These are phyloP conservation scores for Chromis chromis DNA, from an alignment of 2,797 vertebrate species.

Conservation along the genomic window DNA sequence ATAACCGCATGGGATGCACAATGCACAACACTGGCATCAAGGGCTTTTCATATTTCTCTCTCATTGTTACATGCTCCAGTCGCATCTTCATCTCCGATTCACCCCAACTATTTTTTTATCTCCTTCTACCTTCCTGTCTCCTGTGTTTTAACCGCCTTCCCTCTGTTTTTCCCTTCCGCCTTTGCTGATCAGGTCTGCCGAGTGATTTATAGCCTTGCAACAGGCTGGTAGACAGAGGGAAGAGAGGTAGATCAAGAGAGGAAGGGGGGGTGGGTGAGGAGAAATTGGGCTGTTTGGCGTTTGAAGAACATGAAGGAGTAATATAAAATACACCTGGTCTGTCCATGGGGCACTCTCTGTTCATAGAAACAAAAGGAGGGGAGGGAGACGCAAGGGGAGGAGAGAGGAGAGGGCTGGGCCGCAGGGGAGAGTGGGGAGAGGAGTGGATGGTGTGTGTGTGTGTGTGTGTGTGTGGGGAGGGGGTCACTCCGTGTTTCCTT, in stretches of 20 bases:
- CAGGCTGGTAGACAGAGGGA: slow-evolving; percentile 51
- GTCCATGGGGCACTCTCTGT: slow-evolving; percentile 75
- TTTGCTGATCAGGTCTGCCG: slow-evolving; percentile 49
- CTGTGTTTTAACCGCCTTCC: slow-evolving; percentile 33
- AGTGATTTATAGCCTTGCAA: slow-evolving; percentile 74
- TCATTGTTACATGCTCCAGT: slow-evolving; percentile 10
- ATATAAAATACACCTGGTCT: slow-evolving; percentile 89
- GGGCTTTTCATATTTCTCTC: slow-evolving; percentile 36
- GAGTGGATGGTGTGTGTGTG: slow-evolving; percentile 44
- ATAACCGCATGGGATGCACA: slow-evolving; percentile 32
- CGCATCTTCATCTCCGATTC: slow-evolving; percentile 38
- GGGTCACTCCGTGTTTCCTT: slow-evolving; percentile 86
- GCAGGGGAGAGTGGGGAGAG: slow-evolving; percentile 58
- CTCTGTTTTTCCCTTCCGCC: slow-evolving; percentile 8
- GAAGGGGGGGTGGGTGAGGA: slow-evolving; percentile 49
- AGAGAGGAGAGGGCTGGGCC: slow-evolving; percentile 64
- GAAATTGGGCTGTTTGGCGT: slow-evolving; percentile 72
- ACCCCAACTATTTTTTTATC: slow-evolving; percentile 36
- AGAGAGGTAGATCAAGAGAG: slow-evolving; percentile 59
- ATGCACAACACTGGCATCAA: slow-evolving; percentile 15
- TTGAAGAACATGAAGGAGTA: slow-evolving; percentile 87
- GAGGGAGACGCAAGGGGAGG: slow-evolving; percentile 52
- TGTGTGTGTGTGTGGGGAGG: slow-evolving; percentile 30
- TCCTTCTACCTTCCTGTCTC: slow-evolving; percentile 34
- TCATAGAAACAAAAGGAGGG: slow-evolving; percentile 76